Conservation (phyloP, 2,797 vertebrate species). For the Borostomias antarcticus region DNA sequence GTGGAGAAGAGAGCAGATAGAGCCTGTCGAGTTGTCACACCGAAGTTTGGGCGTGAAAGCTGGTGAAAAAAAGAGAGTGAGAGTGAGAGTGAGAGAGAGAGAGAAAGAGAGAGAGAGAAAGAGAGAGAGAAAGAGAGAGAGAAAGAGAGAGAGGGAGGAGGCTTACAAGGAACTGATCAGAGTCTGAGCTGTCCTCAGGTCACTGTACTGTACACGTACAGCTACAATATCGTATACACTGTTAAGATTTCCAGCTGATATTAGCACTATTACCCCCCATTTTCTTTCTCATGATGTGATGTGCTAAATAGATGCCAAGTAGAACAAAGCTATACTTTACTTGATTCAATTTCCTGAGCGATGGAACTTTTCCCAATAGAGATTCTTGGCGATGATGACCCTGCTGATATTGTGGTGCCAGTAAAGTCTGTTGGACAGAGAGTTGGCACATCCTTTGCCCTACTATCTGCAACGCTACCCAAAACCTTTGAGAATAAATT, state of each 20-base stretch:
- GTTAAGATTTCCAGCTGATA: too few species aligned
- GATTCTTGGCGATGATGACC: neutral
- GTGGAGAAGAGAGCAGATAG: conserved; percentile 41
- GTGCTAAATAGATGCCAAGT: too few species aligned
- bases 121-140: neutral
- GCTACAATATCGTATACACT: too few species aligned
- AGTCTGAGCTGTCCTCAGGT: neutral
- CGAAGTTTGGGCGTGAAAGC: conserved; percentile 38
- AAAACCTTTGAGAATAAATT: too few species aligned
- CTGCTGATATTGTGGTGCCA: neutral
- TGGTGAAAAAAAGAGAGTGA: conserved; percentile 17
- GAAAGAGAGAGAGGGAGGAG: too few species aligned
- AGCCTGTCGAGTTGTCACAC: conserved; percentile 30
- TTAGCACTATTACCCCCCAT: too few species aligned
- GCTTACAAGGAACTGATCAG: neutral
- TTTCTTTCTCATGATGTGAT: too few species aligned
- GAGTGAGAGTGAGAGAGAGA: conserved; percentile 17
- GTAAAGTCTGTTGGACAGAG: neutral
- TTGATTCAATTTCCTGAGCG: neutral
- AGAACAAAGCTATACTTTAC: too few species aligned
- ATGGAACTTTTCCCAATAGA: neutral
- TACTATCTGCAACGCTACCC: too few species aligned
- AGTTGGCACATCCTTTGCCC: neutral
- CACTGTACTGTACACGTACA: neutral
- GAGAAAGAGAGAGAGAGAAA: conserved; percentile 11